Conservation (phyloP, 1,140 invertebrate species). For the Idris sp. region DNA sequence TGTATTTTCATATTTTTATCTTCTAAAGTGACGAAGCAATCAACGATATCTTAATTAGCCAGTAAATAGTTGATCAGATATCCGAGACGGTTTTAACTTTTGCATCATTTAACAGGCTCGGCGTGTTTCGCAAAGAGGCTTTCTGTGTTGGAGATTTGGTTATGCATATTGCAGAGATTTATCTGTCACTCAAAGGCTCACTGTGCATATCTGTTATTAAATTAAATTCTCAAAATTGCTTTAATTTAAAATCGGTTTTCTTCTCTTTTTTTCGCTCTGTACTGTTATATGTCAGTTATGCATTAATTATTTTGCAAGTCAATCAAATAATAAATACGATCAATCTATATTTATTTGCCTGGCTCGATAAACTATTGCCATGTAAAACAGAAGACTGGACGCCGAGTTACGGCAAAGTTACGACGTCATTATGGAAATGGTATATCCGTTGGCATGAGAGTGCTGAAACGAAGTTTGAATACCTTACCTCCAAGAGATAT, state of each 20-base stretch:
- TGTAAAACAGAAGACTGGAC: constrained; percentile 23
- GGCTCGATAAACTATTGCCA: constrained; percentile 16
- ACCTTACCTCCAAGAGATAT: constrained; percentile 14
- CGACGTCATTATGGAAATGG: constrained; percentile 72
- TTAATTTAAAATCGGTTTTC: constrained; percentile 33
- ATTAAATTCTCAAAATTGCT: constrained; percentile 31
- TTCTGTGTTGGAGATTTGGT: constrained; percentile 72
- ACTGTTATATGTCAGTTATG: too few relatives aligned
- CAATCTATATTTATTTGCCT: constrained; percentile 26
- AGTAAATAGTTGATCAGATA: constrained; percentile 51
- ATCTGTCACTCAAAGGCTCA: constrained; percentile 74
- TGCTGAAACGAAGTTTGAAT: constrained; percentile 60
- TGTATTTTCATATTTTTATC: too few relatives aligned
- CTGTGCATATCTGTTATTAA: constrained; percentile 36
- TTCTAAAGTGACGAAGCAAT: too few relatives aligned
- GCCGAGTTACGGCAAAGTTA: constrained; percentile 43
- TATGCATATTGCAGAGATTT: constrained; percentile 76
- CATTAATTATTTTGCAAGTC: too few relatives aligned
- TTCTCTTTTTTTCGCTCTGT: background rate
- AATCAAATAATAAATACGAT: constrained; percentile 23
- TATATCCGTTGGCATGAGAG: constrained; percentile 64
- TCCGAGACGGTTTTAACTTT: constrained; percentile 64
- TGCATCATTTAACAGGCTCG: constrained; percentile 71
- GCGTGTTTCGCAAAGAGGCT: constrained; percentile 74
- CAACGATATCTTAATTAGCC: too few relatives aligned